phyloP scores from a whole-genome alignment of 2,113 vertebrate genomes.

The Suncus etruscus region DNA sequence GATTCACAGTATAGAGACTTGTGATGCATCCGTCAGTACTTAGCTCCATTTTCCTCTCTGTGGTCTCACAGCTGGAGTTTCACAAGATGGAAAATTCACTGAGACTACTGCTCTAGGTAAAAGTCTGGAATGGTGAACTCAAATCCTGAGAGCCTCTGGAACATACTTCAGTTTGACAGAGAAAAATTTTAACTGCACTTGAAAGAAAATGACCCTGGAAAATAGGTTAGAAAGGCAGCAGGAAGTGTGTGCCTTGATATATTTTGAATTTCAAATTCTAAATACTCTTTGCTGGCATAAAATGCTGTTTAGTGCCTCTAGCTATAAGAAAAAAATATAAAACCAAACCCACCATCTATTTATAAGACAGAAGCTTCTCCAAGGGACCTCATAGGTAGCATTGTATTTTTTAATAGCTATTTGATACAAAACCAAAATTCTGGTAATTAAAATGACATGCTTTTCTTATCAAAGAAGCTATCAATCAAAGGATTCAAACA shows the following conservation, averaged over 20 bases:
- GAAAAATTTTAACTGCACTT: slow-evolving; percentile 75
- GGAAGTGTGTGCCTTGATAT: slow-evolving; percentile 64
- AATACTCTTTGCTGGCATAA: slow-evolving; percentile 70
- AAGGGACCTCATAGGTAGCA: slow-evolving; percentile 9
- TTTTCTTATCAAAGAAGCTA: slow-evolving; percentile 73
- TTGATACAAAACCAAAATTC: slow-evolving; percentile 43
- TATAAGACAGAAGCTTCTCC: slow-evolving; percentile 59
- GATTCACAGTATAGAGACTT: slow-evolving; percentile 62
- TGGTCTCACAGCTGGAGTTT: slow-evolving; percentile 71
- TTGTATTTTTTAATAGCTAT: slow-evolving; percentile 18
- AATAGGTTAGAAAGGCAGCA: slow-evolving; percentile 76
- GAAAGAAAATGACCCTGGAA: slow-evolving; percentile 81
- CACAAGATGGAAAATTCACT: slow-evolving; percentile 80
- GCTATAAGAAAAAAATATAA: slow-evolving; percentile 76
- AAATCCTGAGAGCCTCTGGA: slow-evolving; percentile 75
- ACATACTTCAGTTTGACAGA: slow-evolving; percentile 74
- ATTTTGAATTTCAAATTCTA: slow-evolving; percentile 81
- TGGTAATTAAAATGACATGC: slow-evolving; percentile 68
- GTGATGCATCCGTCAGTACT: slow-evolving; percentile 67
- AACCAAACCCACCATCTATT: slow-evolving; percentile 59
- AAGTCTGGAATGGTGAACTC: slow-evolving; percentile 70
- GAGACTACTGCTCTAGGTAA: slow-evolving; percentile 78
- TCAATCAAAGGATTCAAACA: slow-evolving; percentile 62
- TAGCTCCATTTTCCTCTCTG: slow-evolving; percentile 75
- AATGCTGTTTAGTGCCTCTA: slow-evolving; percentile 73